Evolutionary conservation across 2,888 invertebrate species (phyloP), one percentile per base, ranked within the genome.

Genomic region (Pecten maximus): DNA sequence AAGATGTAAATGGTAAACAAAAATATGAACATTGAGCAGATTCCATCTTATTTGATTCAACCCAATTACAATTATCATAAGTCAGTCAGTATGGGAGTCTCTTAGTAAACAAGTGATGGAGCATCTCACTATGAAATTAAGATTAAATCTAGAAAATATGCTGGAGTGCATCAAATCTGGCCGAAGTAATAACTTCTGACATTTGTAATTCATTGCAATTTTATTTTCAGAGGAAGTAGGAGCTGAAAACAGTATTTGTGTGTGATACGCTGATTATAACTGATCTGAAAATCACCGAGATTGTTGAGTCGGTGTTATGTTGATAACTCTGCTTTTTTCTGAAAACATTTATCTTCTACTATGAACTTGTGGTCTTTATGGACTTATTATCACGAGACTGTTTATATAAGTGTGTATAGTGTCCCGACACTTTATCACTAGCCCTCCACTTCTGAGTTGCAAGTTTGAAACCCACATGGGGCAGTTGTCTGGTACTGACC

Each of bases 201-300:
- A 74, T 74, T 74, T 74, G 74, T 74, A 35, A 74, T 74, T 74
- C 74, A 74, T 74, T 8, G 35, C 35, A 28, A 74, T 74, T 74
- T 74, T 74, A 74, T 74, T 74, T 74, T 74, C 74, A 74, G 74
- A 74, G 35, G 74, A 74, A 74, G 35, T 16, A 35, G 74, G 74
- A 74, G 35, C 28, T 74, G 28, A 35, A 74, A 28, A 28, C 74
- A 35, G 74, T 6, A 35, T 74, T 35, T 28, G 35, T 74, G 6
- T 74, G 35, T 28, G 74, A 74, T 74, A 74, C 28, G 74, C 74
- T 35, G 74, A 74, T 74, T 74, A 74, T 6, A 74, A 28, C 19
- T 35, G 4, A 74, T 74, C 74, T 74, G 74, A 15, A 28, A 28
- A 74, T 74, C 15, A 28, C 60, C n/a, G 60, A 74, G n/a, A 74